A percentile compares a stretch with the other conserved stretches of the same genome.
These are phyloP conservation scores for Caenorhabditis elegans DNA, from an alignment of 1,140 invertebrate genomes.

Conservation along the genomic window DNA sequence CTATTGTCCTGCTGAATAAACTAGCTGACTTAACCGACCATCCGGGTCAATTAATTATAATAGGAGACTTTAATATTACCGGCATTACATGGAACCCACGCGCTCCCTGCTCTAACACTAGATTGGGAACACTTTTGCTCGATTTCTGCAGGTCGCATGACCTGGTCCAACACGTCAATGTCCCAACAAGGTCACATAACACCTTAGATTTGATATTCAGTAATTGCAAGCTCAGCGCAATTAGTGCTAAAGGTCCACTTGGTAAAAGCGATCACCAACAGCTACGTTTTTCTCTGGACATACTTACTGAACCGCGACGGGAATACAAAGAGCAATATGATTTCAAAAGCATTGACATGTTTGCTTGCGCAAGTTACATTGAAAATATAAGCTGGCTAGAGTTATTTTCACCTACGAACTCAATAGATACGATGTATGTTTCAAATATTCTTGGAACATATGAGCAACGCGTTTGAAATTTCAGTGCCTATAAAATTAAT, in stretches of 20 bases:
- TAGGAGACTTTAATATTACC: not conserved
- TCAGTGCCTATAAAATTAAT: no score
- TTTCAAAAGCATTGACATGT: not conserved
- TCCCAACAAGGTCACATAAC: not conserved
- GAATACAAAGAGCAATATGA: no score
- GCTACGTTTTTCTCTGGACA: no score
- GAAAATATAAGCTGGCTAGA: not conserved
- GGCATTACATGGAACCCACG: not conserved
- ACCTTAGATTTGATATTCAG: not conserved
- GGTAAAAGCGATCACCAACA: no score
- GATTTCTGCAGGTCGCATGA: not conserved
- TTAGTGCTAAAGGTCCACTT: no score
- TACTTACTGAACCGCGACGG: no score
- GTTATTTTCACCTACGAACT: not conserved
- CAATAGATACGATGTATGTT: not conserved
- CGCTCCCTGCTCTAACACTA: not conserved
- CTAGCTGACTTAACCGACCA: not conserved
- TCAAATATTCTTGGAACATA: not conserved
- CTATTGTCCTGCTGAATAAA: no score
- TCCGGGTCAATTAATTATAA: not conserved
- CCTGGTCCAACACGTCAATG: not conserved
- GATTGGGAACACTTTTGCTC: not conserved
- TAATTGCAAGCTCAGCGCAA: no score
- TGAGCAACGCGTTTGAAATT: no score
- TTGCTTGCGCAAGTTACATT: not conserved